Evolutionary conservation across 2,888 invertebrate genomes (phyloP).

Genomic region (Rhorus exstirpatorius): DNA sequence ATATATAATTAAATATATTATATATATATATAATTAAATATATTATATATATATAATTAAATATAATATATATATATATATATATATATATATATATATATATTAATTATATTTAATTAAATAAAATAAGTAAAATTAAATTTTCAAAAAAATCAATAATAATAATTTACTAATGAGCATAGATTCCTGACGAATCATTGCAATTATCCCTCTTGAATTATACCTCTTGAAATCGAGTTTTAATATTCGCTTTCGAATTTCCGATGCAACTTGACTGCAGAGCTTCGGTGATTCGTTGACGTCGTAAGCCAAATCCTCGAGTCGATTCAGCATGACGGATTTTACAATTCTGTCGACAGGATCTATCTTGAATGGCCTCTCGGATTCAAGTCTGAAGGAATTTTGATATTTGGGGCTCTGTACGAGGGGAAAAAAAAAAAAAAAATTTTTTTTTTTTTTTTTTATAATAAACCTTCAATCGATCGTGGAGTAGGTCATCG

Average conservation of each 20-base stretch:
- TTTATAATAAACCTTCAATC: constrained; percentile 2
- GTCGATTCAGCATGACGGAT: constrained; percentile 88
- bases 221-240: constrained; percentile 91
- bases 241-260: constrained; percentile 89
- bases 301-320: constrained; percentile 89
- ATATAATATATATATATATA: no score
- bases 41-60: no score
- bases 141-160: no score
- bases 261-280: constrained; percentile 88
- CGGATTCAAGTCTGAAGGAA: constrained; percentile 89
- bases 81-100: no score
- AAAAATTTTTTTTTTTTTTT: no score
- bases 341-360: constrained; percentile 88
- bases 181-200: not conserved
- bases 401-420: constrained; percentile 88
- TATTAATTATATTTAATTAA: no score
- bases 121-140: no score
- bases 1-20: no score
- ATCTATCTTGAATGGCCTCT: constrained; percentile 89
- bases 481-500: not conserved
- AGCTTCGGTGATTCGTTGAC: constrained; percentile 88
- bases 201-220: constrained; percentile 89
- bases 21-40: no score
- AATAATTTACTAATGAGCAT: no score
- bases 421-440: constrained; percentile 43